Evolutionary conservation across 1,140 invertebrate genomes (phyloP).

Genomic region (Drosophila cardini): DNA sequence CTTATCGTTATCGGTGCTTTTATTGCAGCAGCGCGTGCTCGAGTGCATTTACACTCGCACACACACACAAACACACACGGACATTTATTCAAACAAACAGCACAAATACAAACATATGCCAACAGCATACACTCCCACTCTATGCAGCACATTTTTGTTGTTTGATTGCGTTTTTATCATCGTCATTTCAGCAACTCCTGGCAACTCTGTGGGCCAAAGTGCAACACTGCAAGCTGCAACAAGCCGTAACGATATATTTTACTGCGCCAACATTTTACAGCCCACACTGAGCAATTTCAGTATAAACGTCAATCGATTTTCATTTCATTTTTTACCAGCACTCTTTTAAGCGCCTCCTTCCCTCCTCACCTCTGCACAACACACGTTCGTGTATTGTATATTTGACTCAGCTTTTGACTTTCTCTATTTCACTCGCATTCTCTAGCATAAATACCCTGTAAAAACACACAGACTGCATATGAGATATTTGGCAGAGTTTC

Average conservation of each 20-base stretch:
- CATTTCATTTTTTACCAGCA: slow-evolving; percentile 74
- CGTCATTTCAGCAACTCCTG: slow-evolving; percentile 72
- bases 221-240: slow-evolving; percentile 40
- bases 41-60: slow-evolving; percentile 69
- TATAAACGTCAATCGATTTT: slow-evolving; percentile 80
- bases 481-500: no score
- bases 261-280: slow-evolving; percentile 76
- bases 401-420: slow-evolving; percentile 34
- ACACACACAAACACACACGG: slow-evolving; percentile 26
- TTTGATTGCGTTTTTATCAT: slow-evolving; percentile 82
- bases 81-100: slow-evolving; percentile 16
- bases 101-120: slow-evolving; percentile 65
- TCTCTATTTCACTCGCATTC: slow-evolving; percentile 39
- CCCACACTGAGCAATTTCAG: slow-evolving; percentile 81
- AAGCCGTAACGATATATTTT: slow-evolving; percentile 69
- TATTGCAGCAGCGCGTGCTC: slow-evolving; percentile 64
- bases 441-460: slow-evolving; percentile 26
- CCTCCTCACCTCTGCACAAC: no score
- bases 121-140: neutral
- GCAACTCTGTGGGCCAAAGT: slow-evolving; percentile 23
- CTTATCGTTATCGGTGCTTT: slow-evolving; percentile 47
- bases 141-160: slow-evolving; percentile 65
- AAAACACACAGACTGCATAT: neutral
- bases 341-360: slow-evolving; percentile 1
- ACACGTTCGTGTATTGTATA: slow-evolving; percentile 18